Conservation (phyloP, 2,888 invertebrate genomes). For the Mesoligia furuncula region DNA sequence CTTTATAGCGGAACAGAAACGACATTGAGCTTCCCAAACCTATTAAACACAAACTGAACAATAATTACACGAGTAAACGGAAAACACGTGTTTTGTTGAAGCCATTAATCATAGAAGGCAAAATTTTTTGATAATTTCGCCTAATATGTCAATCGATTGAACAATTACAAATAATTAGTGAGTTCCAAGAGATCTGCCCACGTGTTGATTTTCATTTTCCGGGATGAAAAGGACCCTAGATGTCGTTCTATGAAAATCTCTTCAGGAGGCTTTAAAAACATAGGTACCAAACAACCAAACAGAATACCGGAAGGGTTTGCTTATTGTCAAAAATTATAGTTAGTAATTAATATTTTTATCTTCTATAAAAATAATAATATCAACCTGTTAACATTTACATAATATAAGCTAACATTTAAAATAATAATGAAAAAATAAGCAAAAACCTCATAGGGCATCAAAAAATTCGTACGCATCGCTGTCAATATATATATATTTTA, state of each 20-base stretch:
- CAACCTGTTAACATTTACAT: too few relatives aligned
- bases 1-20: constrained; percentile 33
- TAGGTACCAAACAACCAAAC: not conserved
- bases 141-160: not conserved
- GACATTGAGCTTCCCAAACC: constrained; percentile 38
- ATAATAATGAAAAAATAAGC: too few relatives aligned
- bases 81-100: not conserved
- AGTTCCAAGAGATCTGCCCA: not conserved
- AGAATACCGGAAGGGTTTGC: constrained; percentile 1
- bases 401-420: too few relatives aligned
- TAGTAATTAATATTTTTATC: not conserved
- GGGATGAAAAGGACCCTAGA: not conserved
- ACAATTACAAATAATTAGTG: not conserved
- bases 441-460: too few relatives aligned
- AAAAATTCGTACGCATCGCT: too few relatives aligned
- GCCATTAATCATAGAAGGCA: constrained; percentile 1
- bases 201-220: not conserved
- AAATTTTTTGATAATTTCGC: not conserved
- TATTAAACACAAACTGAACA: constrained; percentile 28
- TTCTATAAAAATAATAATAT: too few relatives aligned
- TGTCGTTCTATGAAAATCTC: not conserved
- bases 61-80: constrained; percentile 9
- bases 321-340: constrained; percentile 4
- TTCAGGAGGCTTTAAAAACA: not conserved
- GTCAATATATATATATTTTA: not conserved